These are phyloP conservation scores for Bibio marci DNA, from an alignment of 2,888 invertebrate genomes.

Conservation along the genomic window DNA sequence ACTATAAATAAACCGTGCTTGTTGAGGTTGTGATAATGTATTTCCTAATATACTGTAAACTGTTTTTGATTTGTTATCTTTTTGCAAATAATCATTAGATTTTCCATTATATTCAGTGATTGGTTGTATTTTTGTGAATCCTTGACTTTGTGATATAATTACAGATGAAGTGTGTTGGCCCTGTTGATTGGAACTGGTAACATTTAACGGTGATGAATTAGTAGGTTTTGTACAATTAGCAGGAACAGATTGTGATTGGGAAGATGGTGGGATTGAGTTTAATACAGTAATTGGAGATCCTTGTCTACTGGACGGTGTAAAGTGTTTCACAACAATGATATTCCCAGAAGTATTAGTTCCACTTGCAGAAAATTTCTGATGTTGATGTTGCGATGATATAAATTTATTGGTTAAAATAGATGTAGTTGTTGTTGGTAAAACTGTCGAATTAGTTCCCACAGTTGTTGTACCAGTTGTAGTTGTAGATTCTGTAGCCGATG, in stretches of 20 bases:
- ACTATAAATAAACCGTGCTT: constrained; percentile 7
- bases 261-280: constrained; percentile 6
- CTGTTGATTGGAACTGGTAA: constrained; percentile 7
- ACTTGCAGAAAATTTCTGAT: too few relatives aligned
- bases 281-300: constrained; percentile 7
- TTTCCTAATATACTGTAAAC: constrained; percentile 3
- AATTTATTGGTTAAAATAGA: too few relatives aligned
- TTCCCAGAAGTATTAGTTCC: constrained; percentile 5
- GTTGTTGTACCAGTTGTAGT: not conserved
- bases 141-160: constrained; percentile 1
- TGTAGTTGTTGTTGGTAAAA: constrained; percentile 1
- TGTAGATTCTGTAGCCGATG: not conserved
- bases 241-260: not conserved
- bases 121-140: constrained; percentile 15
- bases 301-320: not conserved
- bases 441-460: too few relatives aligned
- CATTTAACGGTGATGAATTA: constrained; percentile 16
- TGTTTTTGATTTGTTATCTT: constrained; percentile 13
- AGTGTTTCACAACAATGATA: constrained; percentile 7
- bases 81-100: constrained; percentile 4
- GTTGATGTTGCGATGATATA: too few relatives aligned
- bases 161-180: constrained; percentile 1
- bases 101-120: not conserved
- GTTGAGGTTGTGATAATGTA: constrained; percentile 8
- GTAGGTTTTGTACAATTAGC: not conserved